A percentile compares a stretch with the other conserved stretches of the same genome.
These are phyloP conservation scores for Neostethus bicornis DNA, from an alignment of 2,797 vertebrate species.

Conservation along the genomic window DNA sequence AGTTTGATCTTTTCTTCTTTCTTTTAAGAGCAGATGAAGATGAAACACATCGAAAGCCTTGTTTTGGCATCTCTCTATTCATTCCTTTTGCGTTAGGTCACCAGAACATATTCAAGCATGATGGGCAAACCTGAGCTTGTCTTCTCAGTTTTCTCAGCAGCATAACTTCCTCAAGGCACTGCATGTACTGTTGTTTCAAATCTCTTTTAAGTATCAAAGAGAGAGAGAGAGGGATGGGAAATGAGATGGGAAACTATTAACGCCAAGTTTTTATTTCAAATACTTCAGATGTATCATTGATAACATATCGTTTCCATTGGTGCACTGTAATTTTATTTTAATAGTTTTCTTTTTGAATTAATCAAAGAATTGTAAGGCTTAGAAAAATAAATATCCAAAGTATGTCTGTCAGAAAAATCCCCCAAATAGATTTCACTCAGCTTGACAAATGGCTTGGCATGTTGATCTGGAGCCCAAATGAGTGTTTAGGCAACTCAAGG, in stretches of 20 bases:
- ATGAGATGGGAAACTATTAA: not conserved
- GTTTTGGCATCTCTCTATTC: conserved; percentile 17
- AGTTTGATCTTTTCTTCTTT: conserved; percentile 11
- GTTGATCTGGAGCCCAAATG: conserved; percentile 38
- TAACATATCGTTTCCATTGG: too few species aligned
- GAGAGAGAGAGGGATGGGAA: too few species aligned
- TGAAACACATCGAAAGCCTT: conserved; percentile 23
- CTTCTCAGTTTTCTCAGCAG: conserved; percentile 27
- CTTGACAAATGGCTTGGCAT: conserved; percentile 28
- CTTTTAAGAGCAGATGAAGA: conserved; percentile 12
- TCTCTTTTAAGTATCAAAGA: conserved; percentile 15
- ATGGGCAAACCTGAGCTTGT: conserved; percentile 57
- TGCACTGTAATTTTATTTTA: not conserved
- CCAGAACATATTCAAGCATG: conserved; percentile 52
- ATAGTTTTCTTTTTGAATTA: not conserved
- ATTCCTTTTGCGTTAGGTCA: conserved; percentile 44
- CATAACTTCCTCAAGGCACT: conserved; percentile 54
- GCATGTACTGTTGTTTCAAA: conserved; percentile 4
- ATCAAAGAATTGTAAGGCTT: not conserved
- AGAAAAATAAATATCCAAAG: not conserved
- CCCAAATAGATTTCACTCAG: conserved; percentile 26
- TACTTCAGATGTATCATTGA: too few species aligned
- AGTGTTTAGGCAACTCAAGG: conserved; percentile 1
- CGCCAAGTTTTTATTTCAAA: not conserved
- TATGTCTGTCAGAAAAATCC: not conserved